Evolutionary conservation across 2,888 invertebrate genomes (phyloP).

Genomic region (Drosophila kuntzei): DNA sequence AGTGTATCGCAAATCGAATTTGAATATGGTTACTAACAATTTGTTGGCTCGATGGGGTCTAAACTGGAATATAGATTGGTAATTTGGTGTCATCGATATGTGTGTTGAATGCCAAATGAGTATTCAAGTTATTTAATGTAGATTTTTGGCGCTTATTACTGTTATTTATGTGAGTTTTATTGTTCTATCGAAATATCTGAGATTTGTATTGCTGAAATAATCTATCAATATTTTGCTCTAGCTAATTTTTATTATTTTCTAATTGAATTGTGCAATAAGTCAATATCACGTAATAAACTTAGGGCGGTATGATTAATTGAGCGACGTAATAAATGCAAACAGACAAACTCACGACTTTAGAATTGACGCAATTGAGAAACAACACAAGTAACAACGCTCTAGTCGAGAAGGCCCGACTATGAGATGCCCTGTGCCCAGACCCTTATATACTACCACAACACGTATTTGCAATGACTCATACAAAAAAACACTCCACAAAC

Average conservation of each 20-base stretch:
- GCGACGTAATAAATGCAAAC: slow-evolving; percentile 67
- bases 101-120: slow-evolving; percentile 41
- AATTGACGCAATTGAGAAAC: slow-evolving; percentile 53
- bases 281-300: slow-evolving; percentile 45
- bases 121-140: slow-evolving; percentile 12
- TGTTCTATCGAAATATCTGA: slow-evolving; percentile 3
- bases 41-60: slow-evolving; percentile 55
- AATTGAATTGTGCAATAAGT: slow-evolving; percentile 13
- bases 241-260: slow-evolving; percentile 3
- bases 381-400: background rate
- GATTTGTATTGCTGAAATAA: background rate
- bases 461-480: no score
- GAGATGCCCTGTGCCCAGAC: background rate
- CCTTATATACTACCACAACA: background rate
- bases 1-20: slow-evolving; percentile 54
- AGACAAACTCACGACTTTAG: slow-evolving; percentile 15
- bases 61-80: slow-evolving; percentile 57
- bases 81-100: slow-evolving; percentile 27
- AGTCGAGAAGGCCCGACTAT: background rate
- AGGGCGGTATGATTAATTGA: slow-evolving; percentile 60
- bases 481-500: no score
- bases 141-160: slow-evolving; percentile 20
- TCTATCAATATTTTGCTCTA: background rate
- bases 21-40: slow-evolving; percentile 71
- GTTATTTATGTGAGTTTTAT: slow-evolving; percentile 40